phyloP scores from a whole-genome alignment of 2,888 invertebrate genomes.

The Aphodius granarius region DNA sequence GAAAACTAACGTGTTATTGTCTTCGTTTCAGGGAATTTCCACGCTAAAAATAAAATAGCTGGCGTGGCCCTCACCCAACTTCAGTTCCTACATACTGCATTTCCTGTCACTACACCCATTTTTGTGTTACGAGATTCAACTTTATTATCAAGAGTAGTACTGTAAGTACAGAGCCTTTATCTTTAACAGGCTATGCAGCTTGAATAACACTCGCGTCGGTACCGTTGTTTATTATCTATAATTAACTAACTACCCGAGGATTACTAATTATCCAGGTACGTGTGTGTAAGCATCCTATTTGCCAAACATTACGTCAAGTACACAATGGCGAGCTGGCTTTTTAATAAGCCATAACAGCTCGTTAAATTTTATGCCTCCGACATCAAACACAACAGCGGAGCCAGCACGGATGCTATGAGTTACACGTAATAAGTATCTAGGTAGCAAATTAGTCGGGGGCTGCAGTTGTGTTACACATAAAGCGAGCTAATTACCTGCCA shows the following conservation, averaged over 20 bases:
- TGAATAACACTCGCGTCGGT: not conserved
- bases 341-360: not conserved
- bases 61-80: too few species aligned
- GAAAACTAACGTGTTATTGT: too few species aligned
- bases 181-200: not conserved
- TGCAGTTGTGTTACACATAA: constrained; percentile 1
- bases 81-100: too few species aligned
- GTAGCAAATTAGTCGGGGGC: not conserved
- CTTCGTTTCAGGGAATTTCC: too few species aligned
- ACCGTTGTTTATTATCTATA: not conserved
- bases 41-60: too few species aligned
- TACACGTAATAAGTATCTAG: not conserved
- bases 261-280: not conserved
- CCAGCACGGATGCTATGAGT: not conserved
- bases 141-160: too few species aligned
- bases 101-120: too few species aligned
- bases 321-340: not conserved
- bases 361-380: not conserved
- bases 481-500: constrained; percentile 9
- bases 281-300: not conserved
- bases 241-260: not conserved
- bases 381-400: not conserved
- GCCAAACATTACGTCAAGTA: not conserved
- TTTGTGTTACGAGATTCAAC: too few species aligned
- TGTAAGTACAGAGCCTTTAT: not conserved